phyloP scores from a whole-genome alignment of 2,888 invertebrate genomes.

The Mythimna impura region DNA sequence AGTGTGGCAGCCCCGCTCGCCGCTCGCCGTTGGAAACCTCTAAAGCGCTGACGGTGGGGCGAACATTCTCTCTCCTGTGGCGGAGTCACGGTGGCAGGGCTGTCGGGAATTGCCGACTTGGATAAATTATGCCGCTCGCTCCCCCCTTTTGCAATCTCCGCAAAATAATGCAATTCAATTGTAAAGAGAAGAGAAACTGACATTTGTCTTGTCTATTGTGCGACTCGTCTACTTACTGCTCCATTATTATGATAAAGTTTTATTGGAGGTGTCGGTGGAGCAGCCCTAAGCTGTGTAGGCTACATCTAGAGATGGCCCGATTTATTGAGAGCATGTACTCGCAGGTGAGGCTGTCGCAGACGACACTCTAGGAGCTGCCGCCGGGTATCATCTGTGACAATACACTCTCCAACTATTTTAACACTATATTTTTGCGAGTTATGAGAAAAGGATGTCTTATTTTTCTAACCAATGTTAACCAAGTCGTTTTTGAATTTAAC shows the following conservation, averaged over 20 bases:
- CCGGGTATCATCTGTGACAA: constrained; percentile 35
- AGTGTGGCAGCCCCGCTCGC: constrained; percentile 80
- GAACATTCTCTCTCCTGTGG: constrained; percentile 84
- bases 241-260: constrained; percentile 60
- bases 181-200: constrained; percentile 80
- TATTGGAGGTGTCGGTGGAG: constrained; percentile 50
- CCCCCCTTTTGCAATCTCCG: constrained; percentile 85
- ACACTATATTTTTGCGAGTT: constrained; percentile 19
- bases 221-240: constrained; percentile 69
- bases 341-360: constrained; percentile 52
- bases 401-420: constrained; percentile 20
- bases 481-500: not conserved
- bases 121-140: constrained; percentile 86
- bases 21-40: constrained; percentile 83
- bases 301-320: constrained; percentile 60
- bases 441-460: not conserved
- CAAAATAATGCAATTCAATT: constrained; percentile 87
- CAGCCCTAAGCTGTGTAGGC: constrained; percentile 60
- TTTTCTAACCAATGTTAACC: not conserved
- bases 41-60: constrained; percentile 87
- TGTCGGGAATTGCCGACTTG: constrained; percentile 86
- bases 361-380: constrained; percentile 38
- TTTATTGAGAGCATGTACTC: constrained; percentile 64
- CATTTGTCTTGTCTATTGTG: constrained; percentile 82
- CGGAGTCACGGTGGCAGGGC: constrained; percentile 83